Evolutionary conservation across 2,888 invertebrate species (phyloP), one percentile per base, ranked within the genome.

Genomic region (Lydus trimaculatus): DNA sequence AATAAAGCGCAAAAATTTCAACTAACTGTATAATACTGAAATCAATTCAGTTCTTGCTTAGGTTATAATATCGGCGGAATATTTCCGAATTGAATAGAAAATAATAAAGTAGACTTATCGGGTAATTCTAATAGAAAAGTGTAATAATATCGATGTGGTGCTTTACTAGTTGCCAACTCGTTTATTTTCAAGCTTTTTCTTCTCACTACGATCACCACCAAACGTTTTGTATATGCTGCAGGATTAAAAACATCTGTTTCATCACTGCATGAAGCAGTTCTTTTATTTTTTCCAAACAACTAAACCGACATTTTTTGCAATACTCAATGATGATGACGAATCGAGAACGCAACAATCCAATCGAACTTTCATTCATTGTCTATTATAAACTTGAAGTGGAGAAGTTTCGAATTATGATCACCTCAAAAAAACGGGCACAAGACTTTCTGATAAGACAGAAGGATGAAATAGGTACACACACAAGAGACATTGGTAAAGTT

Each of bases 61-160:
- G 28, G 4, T 3, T 13, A 1, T 11, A 11, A 25, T 52, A 52
- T 52, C 11, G 13, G 25, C 11, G 20, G 48, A 48, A 48, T 48
- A 48, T 48, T 48, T 25, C 11, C 25, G 13, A 5, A 52, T 52
- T 52, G 52, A 52, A 25, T 13, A 23, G 52, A 15, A 25, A 52
- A 52, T 52, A 52, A 52, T 52, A 52, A 52, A 52, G 52, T 23
- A 25, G 52, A 52, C 52, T 52, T 52, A 52, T 52, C 52, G 52
- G 5, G 25, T 52, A 23, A 11, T 4, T 23, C 23, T 48, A 20
- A 20, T 48, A 48, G 48, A 11, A 48, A 48, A 48, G 48, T 48
- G 3, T 13, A 52, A 52, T 52, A 52, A 52, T 25, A 52, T 52
- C 52, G 23, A 23, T 52, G 23, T 25, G 11, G 25, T 52, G 23